A percentile compares a stretch with the other conserved stretches of the same genome.
Evolutionary conservation across 2,113 vertebrate genomes (phyloP).

Genomic region (Paracanthobrama guichenoti): DNA sequence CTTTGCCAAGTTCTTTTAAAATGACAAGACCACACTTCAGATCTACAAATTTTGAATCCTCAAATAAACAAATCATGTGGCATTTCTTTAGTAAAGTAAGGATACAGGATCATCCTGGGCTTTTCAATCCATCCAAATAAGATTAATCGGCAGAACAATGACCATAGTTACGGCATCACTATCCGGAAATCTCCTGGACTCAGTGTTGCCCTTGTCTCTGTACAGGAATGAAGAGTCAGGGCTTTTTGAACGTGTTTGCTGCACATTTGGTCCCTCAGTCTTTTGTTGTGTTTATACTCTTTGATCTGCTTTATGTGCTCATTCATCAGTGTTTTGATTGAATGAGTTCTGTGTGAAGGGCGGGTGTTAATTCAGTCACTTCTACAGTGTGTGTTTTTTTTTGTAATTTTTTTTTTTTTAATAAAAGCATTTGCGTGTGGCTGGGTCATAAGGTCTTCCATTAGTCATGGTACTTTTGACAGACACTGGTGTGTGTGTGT

Average conservation of each 20-base stretch:
- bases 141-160: not conserved
- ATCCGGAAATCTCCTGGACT: not conserved
- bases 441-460: slow-evolving; percentile 7
- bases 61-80: not conserved
- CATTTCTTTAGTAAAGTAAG: not conserved
- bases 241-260: not conserved
- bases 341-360: not conserved
- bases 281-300: not conserved
- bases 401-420: too few species aligned
- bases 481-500: not conserved
- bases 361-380: not conserved
- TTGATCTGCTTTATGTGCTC: not conserved
- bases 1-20: not conserved
- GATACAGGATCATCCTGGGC: not conserved
- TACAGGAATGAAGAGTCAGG: slow-evolving; percentile 15
- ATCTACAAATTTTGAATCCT: not conserved
- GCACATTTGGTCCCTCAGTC: not conserved
- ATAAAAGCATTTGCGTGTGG: not conserved
- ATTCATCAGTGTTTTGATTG: slow-evolving; percentile 13
- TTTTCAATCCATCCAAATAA: not conserved
- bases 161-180: not conserved
- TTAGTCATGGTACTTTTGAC: slow-evolving; percentile 24
- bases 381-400: not conserved
- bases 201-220: not conserved
- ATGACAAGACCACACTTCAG: not conserved